Conservation (phyloP, 2,797 vertebrate genomes). For the Gallirallus australis region DNA sequence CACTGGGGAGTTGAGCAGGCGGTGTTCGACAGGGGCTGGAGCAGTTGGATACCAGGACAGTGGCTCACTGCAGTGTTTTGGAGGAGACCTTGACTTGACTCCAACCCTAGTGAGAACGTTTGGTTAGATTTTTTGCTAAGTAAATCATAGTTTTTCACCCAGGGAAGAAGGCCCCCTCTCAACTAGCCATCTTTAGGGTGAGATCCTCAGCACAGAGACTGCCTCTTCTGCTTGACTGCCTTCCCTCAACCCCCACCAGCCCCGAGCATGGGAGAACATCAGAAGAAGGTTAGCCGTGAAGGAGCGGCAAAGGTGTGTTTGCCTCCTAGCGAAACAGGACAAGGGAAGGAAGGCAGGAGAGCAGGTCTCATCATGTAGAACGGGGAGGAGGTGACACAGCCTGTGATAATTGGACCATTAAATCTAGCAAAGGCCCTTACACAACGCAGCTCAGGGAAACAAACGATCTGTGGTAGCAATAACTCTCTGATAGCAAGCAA, state of each 20-base stretch:
- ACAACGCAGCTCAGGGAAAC: conserved; percentile 17
- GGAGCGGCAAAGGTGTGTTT: background rate
- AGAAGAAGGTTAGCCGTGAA: background rate
- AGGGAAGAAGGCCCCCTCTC: background rate
- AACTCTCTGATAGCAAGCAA: background rate
- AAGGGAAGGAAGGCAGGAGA: background rate
- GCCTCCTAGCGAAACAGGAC: background rate
- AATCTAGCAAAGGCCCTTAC: conserved; percentile 52
- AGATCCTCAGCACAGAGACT: background rate
- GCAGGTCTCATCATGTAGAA: background rate
- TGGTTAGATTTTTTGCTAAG: background rate
- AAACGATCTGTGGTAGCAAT: background rate
- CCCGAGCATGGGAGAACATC: background rate
- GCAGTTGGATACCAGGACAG: background rate
- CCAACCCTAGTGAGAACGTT: background rate
- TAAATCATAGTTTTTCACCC: background rate
- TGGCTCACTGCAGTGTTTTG: background rate
- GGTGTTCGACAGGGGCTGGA: background rate
- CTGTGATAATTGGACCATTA: conserved; percentile 44
- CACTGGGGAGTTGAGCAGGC: background rate
- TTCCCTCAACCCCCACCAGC: background rate
- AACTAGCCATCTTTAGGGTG: background rate
- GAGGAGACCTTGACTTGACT: background rate
- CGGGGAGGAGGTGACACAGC: conserved; percentile 7
- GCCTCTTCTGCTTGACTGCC: background rate